Conservation (phyloP, 2,797 vertebrate species). For the Sciurus vulgaris region DNA sequence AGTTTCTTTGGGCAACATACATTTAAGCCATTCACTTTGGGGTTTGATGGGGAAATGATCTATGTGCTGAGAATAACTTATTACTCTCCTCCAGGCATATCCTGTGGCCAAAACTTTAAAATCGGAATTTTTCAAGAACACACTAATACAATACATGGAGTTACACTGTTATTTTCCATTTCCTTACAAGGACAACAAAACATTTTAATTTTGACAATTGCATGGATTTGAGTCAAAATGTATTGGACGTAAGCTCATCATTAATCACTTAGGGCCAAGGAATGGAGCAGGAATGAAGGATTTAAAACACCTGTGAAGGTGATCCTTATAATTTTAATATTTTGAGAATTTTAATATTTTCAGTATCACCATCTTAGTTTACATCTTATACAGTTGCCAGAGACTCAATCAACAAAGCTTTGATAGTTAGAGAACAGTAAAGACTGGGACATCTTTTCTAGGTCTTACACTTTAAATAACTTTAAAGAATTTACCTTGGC, state of each 20-base stretch:
- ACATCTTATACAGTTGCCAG: neutral
- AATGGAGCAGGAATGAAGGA: neutral
- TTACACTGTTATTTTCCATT: neutral
- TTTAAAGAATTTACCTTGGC: neutral
- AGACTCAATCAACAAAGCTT: neutral
- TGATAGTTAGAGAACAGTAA: neutral
- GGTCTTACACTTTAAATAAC: neutral
- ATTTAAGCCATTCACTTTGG: conserved; percentile 42
- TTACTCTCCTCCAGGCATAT: neutral
- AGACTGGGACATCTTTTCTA: neutral
- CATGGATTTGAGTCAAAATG: neutral
- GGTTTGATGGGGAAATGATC: neutral
- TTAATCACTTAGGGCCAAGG: neutral
- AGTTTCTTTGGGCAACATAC: neutral
- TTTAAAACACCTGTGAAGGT: neutral
- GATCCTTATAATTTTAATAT: neutral
- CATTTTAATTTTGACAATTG: neutral
- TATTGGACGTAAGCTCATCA: neutral
- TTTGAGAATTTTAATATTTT: neutral
- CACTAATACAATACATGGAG: neutral
- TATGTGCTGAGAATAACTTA: neutral
- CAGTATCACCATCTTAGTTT: neutral
- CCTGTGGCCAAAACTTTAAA: neutral
- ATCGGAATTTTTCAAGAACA: neutral
- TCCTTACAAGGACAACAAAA: neutral